A percentile compares a stretch with the other conserved stretches of the same genome.
Evolutionary conservation across 2,888 invertebrate species (phyloP).

Genomic region (Epirrhoe alternata): DNA sequence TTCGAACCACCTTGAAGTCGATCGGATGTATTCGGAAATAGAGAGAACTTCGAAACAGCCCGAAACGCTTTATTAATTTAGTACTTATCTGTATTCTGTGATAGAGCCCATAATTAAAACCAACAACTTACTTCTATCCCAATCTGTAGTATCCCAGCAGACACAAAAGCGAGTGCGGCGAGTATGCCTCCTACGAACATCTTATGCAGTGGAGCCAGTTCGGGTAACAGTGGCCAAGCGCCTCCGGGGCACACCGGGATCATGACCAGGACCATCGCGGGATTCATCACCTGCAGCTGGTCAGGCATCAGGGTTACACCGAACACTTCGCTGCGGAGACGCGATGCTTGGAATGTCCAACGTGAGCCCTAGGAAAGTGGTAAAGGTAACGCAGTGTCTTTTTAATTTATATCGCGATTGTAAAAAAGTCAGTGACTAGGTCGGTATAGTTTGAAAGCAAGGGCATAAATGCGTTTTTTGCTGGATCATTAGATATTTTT

Average conservation of each 20-base stretch:
- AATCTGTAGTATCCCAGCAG: constrained; percentile 87
- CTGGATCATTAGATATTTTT: too few species aligned
- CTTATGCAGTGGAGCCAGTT: constrained; percentile 87
- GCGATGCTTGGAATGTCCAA: constrained; percentile 91
- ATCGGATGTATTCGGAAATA: too few species aligned
- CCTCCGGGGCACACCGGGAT: constrained; percentile 87
- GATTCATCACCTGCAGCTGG: constrained; percentile 92
- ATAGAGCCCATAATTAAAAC: background rate
- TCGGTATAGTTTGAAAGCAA: too few species aligned
- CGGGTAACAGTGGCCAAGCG: constrained; percentile 72
- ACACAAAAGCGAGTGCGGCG: constrained; percentile 86
- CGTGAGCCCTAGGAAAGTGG: constrained; percentile 85
- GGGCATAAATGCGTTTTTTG: too few species aligned
- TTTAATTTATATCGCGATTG: too few species aligned
- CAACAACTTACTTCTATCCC: constrained; percentile 68
- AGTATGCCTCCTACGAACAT: constrained; percentile 88
- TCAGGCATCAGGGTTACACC: constrained; percentile 88
- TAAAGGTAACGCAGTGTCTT: too few species aligned
- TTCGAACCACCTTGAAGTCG: too few species aligned
- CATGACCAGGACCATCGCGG: constrained; percentile 88
- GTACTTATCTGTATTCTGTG: background rate
- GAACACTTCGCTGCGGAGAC: constrained; percentile 86
- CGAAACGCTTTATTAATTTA: too few species aligned
- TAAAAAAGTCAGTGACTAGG: too few species aligned
- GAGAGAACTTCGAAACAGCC: too few species aligned